phyloP scores from a whole-genome alignment of 2,113 vertebrate genomes.

The Podocnemis expansa region DNA sequence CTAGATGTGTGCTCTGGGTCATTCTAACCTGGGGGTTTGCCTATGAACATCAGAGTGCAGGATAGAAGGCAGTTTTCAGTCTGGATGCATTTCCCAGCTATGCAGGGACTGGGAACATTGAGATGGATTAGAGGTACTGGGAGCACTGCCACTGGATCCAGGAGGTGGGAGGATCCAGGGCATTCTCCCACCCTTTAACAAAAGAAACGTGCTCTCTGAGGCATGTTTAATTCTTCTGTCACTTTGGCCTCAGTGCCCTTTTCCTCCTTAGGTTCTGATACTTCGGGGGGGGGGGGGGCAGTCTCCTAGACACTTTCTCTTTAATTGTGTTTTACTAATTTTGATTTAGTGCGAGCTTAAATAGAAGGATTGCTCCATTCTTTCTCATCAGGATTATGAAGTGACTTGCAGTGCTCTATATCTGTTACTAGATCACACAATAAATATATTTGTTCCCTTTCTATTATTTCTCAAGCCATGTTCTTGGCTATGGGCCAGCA shows the following conservation, averaged over 20 bases:
- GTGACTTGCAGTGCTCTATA: neutral
- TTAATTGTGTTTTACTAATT: neutral
- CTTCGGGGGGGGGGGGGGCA: too few species aligned
- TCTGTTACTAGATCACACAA: neutral
- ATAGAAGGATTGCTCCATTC: neutral
- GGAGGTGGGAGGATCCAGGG: too few species aligned
- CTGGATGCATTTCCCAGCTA: neutral
- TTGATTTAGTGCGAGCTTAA: neutral
- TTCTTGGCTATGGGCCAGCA: neutral
- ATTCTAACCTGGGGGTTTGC: neutral
- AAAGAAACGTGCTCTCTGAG: too few species aligned
- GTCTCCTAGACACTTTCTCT: neutral
- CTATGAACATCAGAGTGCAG: neutral
- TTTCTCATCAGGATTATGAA: neutral
- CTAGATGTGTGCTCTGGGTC: conserved; percentile 15
- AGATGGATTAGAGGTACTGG: neutral
- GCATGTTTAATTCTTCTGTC: too few species aligned
- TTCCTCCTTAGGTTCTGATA: too few species aligned
- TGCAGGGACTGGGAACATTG: fast-evolving
- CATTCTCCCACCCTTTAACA: too few species aligned
- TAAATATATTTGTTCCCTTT: neutral
- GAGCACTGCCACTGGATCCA: neutral
- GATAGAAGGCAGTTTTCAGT: neutral
- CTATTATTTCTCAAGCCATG: neutral
- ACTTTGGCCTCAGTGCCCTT: too few species aligned